These are phyloP conservation scores for Mizuhopecten yessoensis DNA, from an alignment of 1,140 invertebrate species.

Conservation along the genomic window DNA sequence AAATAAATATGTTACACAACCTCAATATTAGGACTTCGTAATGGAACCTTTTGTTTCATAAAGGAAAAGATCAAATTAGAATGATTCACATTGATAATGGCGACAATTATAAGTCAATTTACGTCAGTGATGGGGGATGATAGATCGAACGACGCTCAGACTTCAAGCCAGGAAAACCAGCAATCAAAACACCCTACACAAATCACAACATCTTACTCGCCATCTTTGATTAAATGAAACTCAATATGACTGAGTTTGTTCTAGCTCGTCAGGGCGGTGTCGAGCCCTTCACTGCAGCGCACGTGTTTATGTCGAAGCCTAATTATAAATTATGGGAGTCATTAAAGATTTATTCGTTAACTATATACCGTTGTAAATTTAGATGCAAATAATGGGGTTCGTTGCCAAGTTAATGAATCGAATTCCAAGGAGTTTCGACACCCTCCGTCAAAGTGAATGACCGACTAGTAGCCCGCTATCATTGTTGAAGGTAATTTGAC, in stretches of 20 bases:
- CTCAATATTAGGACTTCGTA: background rate
- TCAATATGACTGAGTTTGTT: constrained; percentile 32
- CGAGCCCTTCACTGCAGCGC: background rate
- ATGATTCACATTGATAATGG: background rate
- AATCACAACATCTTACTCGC: constrained; percentile 13
- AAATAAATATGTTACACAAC: background rate
- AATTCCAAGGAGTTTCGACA: constrained; percentile 1
- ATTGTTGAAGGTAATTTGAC: constrained; percentile 33
- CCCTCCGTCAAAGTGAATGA: background rate
- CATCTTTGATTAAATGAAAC: constrained; percentile 28
- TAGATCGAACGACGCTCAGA: background rate
- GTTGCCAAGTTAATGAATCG: constrained; percentile 2
- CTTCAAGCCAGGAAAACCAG: background rate
- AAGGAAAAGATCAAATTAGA: background rate
- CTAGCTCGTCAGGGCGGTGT: background rate
- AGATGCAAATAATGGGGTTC: constrained; percentile 33
- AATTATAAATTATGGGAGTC: background rate
- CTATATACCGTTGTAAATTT: constrained; percentile 7
- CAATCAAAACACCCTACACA: constrained; percentile 1
- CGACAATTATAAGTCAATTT: constrained; percentile 6
- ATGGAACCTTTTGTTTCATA: constrained; percentile 1
- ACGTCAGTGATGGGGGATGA: background rate
- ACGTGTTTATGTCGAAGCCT: constrained; percentile 30
- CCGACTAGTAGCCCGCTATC: background rate
- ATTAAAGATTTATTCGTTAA: constrained; percentile 36